Conservation (phyloP, 2,888 invertebrate genomes). For the Rhagonycha fulva region DNA sequence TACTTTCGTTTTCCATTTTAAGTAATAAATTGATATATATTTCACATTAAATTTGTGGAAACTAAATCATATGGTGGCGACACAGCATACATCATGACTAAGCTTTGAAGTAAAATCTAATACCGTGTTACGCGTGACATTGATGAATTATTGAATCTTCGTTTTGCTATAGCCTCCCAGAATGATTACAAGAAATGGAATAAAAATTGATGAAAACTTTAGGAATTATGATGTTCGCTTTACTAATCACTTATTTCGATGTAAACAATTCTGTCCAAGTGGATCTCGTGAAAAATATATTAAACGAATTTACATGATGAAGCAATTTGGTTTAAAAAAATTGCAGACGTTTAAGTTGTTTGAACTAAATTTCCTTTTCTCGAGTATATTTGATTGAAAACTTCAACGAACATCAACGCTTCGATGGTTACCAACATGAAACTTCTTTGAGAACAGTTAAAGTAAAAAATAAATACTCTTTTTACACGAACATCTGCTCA, state of each 20-base stretch:
- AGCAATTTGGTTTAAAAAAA: neutral
- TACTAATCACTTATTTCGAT: neutral
- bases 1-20: neutral
- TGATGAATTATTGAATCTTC: constrained; percentile 18
- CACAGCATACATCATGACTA: constrained; percentile 6
- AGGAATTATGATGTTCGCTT: constrained; percentile 12
- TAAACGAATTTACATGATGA: neutral
- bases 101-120: constrained; percentile 16
- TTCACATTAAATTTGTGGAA: constrained; percentile 2
- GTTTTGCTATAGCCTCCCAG: constrained; percentile 4
- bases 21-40: neutral
- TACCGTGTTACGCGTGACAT: constrained; percentile 18
- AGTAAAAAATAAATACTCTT: constrained; percentile 26
- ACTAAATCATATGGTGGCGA: constrained; percentile 10
- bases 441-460: constrained; percentile 26
- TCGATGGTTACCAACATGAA: constrained; percentile 22
- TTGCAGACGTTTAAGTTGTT: constrained; percentile 6
- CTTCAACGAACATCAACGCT: constrained; percentile 25
- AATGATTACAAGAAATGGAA: constrained; percentile 12
- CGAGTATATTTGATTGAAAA: constrained; percentile 24
- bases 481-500: constrained; percentile 21
- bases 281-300: neutral
- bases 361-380: constrained; percentile 21
- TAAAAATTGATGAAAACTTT: constrained; percentile 16
- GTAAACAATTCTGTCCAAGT: neutral